These are phyloP conservation scores for Apodemus speciosus DNA, from an alignment of 2,113 vertebrate genomes.

Conservation along the genomic window DNA sequence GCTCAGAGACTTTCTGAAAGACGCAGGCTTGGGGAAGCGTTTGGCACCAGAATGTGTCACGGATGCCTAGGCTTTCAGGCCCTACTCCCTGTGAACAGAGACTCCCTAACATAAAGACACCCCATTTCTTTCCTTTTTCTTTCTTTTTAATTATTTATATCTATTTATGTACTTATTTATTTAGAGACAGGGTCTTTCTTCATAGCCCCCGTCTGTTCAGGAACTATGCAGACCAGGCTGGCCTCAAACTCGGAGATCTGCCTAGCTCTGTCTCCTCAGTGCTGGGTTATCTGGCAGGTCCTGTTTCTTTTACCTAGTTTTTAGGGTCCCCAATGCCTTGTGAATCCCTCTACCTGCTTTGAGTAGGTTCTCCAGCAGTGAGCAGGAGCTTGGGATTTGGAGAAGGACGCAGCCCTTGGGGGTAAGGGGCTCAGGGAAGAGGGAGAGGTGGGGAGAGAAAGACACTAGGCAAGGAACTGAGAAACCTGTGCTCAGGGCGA, in stretches of 20 bases:
- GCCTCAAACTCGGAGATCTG: background rate
- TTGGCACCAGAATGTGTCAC: background rate
- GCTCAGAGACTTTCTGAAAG: constrained; percentile 21
- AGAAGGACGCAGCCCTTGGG: background rate
- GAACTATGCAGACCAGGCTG: background rate
- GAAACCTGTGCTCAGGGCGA: background rate
- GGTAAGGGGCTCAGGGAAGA: background rate
- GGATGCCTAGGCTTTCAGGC: background rate
- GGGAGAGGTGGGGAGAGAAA: background rate
- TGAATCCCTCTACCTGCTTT: background rate
- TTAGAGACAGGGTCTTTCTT: background rate
- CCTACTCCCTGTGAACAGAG: background rate
- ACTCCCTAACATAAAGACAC: background rate
- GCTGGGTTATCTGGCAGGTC: background rate
- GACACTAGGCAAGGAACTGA: background rate
- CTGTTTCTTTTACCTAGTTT: background rate
- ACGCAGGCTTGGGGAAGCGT: background rate
- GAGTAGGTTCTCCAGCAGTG: background rate
- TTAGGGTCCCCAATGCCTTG: background rate
- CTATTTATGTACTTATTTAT: background rate
- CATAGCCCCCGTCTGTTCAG: background rate
- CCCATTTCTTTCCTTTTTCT: background rate
- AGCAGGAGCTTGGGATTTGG: constrained; percentile 32
- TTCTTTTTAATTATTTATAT: background rate
- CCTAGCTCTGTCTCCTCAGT: background rate